A percentile compares a stretch with the other conserved stretches of the same genome.
Conservation (phyloP, 2,797 vertebrate genomes). For the Alauda arvensis region DNA sequence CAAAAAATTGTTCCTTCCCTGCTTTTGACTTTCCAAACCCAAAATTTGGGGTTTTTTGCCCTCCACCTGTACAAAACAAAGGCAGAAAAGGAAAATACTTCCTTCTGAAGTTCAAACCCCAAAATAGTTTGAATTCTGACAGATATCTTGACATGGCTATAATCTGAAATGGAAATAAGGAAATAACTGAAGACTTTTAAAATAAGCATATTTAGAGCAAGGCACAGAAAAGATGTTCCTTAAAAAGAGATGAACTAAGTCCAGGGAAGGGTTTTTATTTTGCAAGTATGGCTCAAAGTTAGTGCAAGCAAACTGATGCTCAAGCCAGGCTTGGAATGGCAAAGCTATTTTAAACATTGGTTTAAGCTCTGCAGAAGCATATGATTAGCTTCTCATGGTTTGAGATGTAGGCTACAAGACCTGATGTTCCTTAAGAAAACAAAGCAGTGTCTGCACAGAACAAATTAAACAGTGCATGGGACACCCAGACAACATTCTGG, state of each 20-base stretch:
- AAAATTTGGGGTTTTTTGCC: accelerated
- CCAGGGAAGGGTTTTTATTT: constrained; percentile 8
- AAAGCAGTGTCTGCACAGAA: not conserved
- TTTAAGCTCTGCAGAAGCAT: constrained; percentile 29
- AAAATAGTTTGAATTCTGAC: not conserved
- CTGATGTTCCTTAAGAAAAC: not conserved
- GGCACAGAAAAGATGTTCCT: not conserved
- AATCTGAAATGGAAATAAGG: not conserved
- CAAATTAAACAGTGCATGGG: not conserved
- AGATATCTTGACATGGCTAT: not conserved
- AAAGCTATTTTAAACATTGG: constrained; percentile 22
- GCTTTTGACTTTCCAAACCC: not conserved
- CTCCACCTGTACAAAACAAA: not conserved
- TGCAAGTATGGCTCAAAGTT: not conserved
- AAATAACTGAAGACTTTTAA: not conserved
- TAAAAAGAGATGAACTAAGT: not conserved
- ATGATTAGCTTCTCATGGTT: constrained; percentile 17
- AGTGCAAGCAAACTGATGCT: not conserved
- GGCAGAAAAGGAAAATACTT: not conserved
- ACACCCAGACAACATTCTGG: not conserved
- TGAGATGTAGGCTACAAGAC: constrained; percentile 3
- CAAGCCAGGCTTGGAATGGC: not conserved
- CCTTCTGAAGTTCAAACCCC: not conserved
- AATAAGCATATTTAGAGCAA: not conserved
- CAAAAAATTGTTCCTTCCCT: not conserved